Conservation (phyloP, 2,888 invertebrate genomes). For the Phalangium opilio region DNA sequence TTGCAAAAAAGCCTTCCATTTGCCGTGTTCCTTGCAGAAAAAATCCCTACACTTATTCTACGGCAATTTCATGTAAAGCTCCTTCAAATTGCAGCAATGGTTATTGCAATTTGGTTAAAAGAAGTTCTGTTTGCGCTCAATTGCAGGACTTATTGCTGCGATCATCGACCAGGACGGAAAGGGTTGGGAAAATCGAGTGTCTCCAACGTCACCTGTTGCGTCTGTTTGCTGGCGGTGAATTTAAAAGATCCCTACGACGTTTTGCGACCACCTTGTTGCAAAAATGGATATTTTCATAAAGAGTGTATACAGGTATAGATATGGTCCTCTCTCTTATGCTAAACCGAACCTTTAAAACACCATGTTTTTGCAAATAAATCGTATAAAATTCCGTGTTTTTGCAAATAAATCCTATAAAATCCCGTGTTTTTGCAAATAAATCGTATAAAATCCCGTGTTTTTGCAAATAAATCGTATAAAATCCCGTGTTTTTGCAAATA, state of each 20-base stretch:
- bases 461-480: too few species aligned
- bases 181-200: background rate
- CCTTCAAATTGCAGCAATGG: background rate
- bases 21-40: background rate
- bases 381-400: too few species aligned
- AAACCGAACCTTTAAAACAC: too few species aligned
- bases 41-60: background rate
- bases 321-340: too few species aligned
- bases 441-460: too few species aligned
- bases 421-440: too few species aligned
- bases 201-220: background rate
- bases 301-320: background rate
- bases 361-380: too few species aligned
- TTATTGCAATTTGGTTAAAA: background rate
- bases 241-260: background rate
- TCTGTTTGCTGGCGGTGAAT: background rate
- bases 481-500: too few species aligned
- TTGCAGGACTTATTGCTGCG: background rate
- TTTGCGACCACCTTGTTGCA: background rate
- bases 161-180: background rate
- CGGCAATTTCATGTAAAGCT: background rate
- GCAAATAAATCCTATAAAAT: too few species aligned
- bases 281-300: background rate
- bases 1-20: background rate
- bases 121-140: background rate